Base-by-base conservation (phyloP, 2,113 vertebrate genomes). In the Ramphastos sulfuratus region DNA sequence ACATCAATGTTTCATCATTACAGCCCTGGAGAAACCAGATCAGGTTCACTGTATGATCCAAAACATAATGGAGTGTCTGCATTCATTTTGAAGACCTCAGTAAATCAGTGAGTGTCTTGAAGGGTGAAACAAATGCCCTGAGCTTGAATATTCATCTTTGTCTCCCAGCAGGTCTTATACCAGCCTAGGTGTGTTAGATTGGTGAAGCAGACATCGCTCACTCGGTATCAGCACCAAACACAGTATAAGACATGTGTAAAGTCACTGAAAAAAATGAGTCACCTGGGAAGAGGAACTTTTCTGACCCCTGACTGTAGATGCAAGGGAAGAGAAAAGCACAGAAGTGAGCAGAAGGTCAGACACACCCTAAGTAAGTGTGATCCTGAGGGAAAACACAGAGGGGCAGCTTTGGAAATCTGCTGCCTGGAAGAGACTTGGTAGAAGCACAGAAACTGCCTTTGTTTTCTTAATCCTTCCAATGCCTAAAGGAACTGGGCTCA, bases 31-130 rank as follows among this genome's bases (percentile, higher is more conserved):
- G 87, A 93, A 94, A 87, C 11, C 0, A 0, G 72, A 91, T 80
- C 50, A 9, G 12, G 72, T 87, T 76, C 89, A 61, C 55, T 33
- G 58, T 33, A 64, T 19, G 80, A 95, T 83, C 74, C n/a, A 82
- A 76, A 92, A 65, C n/a, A 48, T 61, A 88, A 82, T 28, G 27
- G 33, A 93, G 58, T 4, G 1, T 59, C 20, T 3, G 1, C 90
- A 73, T 89, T 89, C 63, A 93, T 90, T 93, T 86, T 79, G 70
- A 95, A 95, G 77, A 94, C 55, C 28, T 52, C 52, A 65, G 58
- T 60, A 91, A 87, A 90, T 79, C 59, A 58, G 9, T 56, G 48
- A 72, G 16, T 50, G 58, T 66, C 74, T 66, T 35, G 66, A 82
- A 93, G 46, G 42, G 21, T 70, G 67, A 85, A 94, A 92, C 18